Percentiles rank a stretch among this genome's conserved stretches.
These are phyloP conservation scores for Labeo catla DNA, from an alignment of 2,113 vertebrate species.

Conservation along the genomic window DNA sequence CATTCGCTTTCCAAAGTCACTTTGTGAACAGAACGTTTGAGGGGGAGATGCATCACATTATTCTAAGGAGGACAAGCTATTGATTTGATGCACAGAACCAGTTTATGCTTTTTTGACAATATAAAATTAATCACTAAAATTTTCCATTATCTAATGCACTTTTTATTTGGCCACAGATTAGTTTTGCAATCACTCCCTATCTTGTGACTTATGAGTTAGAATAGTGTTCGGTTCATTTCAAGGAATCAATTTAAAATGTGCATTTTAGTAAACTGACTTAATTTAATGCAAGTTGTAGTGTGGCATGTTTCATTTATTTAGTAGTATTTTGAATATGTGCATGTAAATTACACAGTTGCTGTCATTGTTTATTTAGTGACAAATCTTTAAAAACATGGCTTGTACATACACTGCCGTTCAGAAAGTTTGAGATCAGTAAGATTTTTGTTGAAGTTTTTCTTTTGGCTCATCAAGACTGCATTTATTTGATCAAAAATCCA, in stretches of 20 bases:
- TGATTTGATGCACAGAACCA: neutral
- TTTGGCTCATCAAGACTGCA: too few relatives aligned
- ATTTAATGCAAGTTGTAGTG: neutral
- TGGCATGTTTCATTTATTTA: neutral
- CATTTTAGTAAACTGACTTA: neutral
- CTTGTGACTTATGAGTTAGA: neutral
- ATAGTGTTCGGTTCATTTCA: neutral
- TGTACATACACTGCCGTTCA: neutral
- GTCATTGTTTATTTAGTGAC: neutral
- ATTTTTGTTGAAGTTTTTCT: too few relatives aligned
- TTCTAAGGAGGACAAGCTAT: conserved; percentile 8
- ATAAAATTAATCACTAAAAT: neutral
- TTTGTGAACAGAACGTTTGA: neutral
- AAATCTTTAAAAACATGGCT: neutral
- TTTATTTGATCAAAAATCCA: too few relatives aligned
- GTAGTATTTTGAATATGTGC: neutral
- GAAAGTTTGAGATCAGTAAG: too few relatives aligned
- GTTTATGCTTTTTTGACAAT: neutral
- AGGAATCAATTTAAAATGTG: neutral
- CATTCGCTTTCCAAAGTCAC: conserved; percentile 15
- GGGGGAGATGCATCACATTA: neutral
- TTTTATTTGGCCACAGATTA: neutral
- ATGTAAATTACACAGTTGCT: neutral
- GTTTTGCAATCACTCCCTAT: neutral
- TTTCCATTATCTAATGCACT: neutral